Conservation (phyloP, 2,888 invertebrate species). For the Caenorhabditis sp. region DNA sequence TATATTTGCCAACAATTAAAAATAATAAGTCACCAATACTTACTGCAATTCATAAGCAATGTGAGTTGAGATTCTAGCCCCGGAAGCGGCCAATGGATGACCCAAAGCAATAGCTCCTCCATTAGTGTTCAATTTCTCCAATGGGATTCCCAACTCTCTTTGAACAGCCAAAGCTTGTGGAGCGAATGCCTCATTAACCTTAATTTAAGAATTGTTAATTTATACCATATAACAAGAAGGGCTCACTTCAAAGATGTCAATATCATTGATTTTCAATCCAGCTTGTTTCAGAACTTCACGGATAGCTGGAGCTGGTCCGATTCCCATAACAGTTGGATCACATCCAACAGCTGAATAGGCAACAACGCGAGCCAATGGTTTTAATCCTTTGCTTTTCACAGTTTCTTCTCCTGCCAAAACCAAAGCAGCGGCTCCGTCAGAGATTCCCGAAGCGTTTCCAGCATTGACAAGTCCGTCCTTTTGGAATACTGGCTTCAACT, state of each 20-base stretch:
- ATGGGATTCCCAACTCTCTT: constrained; percentile 86
- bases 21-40: constrained; percentile 8
- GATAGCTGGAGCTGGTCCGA: constrained; percentile 87
- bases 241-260: constrained; percentile 80
- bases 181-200: constrained; percentile 93
- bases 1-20: too few species aligned
- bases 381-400: constrained; percentile 81
- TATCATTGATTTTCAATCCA: constrained; percentile 83
- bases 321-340: constrained; percentile 94
- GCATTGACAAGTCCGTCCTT: constrained; percentile 69
- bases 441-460: constrained; percentile 79
- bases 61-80: constrained; percentile 66
- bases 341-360: constrained; percentile 88
- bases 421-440: constrained; percentile 94
- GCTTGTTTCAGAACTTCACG: constrained; percentile 83
- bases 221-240: background rate
- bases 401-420: constrained; percentile 90
- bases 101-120: constrained; percentile 69
- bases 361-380: constrained; percentile 87
- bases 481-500: constrained; percentile 77
- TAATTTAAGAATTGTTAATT: background rate
- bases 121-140: constrained; percentile 81
- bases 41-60: constrained; percentile 66
- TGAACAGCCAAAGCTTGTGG: constrained; percentile 90
- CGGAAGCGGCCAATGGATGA: constrained; percentile 68